Evolutionary conservation across 1,140 invertebrate genomes (phyloP).

Genomic region (Calosoma granatense): DNA sequence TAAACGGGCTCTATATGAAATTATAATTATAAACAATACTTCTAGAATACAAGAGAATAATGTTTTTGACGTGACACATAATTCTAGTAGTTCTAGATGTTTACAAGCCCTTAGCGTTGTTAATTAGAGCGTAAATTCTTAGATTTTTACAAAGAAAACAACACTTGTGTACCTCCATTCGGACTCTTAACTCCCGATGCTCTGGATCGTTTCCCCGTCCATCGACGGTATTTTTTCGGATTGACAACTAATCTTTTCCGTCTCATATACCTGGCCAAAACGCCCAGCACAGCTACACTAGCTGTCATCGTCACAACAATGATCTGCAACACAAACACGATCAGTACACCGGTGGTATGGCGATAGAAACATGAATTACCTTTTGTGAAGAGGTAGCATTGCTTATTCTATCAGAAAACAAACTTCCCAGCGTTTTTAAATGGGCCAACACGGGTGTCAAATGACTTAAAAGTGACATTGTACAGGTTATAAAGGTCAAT

Average conservation of each 20-base stretch:
- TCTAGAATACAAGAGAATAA: no score
- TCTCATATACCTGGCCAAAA: conserved; percentile 48
- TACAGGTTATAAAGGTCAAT: conserved; percentile 14
- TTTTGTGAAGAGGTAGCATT: conserved; percentile 29
- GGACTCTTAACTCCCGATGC: conserved; percentile 51
- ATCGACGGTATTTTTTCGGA: conserved; percentile 38
- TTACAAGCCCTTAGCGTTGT: no score
- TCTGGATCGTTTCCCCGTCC: conserved; percentile 41
- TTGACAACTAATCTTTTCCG: conserved; percentile 42
- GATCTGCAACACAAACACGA: conserved; percentile 27
- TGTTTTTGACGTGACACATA: no score
- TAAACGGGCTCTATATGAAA: no score
- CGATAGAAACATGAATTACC: conserved; percentile 17
- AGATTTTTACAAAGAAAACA: no score
- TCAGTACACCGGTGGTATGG: background rate
- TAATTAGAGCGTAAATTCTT: no score
- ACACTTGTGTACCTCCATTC: conserved; percentile 51
- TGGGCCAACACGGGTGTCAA: conserved; percentile 25
- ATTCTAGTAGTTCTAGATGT: no score
- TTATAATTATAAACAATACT: no score
- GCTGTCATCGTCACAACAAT: conserved; percentile 39
- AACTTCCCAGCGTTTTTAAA: conserved; percentile 22
- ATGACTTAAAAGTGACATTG: conserved; percentile 30
- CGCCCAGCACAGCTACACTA: conserved; percentile 47
- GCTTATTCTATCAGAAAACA: conserved; percentile 22